Base-by-base conservation (phyloP, 2,797 vertebrate genomes). In the Remorina albescens region DNA sequence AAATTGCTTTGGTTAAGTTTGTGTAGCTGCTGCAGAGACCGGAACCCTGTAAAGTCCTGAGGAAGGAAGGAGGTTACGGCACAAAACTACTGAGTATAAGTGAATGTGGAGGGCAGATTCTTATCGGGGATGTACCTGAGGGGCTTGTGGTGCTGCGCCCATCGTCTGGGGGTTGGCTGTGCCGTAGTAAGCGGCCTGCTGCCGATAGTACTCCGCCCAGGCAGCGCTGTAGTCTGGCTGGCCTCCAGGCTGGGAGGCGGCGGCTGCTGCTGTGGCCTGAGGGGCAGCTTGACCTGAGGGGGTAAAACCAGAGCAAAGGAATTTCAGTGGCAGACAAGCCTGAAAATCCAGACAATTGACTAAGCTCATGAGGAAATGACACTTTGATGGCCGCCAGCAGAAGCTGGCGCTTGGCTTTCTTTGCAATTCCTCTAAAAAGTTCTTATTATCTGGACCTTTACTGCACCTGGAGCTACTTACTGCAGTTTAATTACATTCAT, bases 151-250 rank as follows among this genome's bases (percentile, higher is more conserved):
- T 62, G 97, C 96, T 30, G 96, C 96, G 11, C 97, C 97, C 96
- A 99, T 97, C 57, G 95, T 91, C 94, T 98, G 97, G 25, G 98
- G 96, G 91, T 96, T 97, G n/a, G 94, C 96, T 70, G 98, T 97
- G 76, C 98, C 98, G 0, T 99, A 99, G 88, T 99, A 99, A 0
- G 98, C 97, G 0, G 98, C 98, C 91, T 99, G 98, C 8, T 99
- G 98, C 78, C 98, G 91, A 90, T 99, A 99, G 92, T 99, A 99
- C 82, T 99, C 98, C 0, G 97, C 98, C 98, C 98, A 99, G 4
- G 97, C 98, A 0, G 97, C 97, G 16, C 97, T 99, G 90, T 99
- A 99, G 87, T 99, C 98, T 0, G 97, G 97, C 82, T 99, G 98
- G 28, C 96, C 97, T 13, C 96, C 96, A 0, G 97, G 96, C 13